Percentiles rank a stretch among this genome's conserved stretches.
These are phyloP conservation scores for Morpho deidamia DNA, from an alignment of 2,888 invertebrate species.

Conservation along the genomic window DNA sequence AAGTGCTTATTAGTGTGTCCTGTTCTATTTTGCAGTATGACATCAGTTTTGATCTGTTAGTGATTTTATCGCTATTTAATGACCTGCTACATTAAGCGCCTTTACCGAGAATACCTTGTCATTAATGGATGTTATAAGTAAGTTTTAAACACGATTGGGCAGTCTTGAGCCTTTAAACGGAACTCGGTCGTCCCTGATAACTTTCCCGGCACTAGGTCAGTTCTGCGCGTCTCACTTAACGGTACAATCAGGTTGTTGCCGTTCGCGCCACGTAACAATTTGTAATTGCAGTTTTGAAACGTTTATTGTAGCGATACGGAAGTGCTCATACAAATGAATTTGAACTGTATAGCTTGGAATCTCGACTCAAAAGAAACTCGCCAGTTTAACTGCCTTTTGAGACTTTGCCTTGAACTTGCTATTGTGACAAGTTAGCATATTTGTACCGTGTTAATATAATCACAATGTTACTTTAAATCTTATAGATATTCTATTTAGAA, in stretches of 20 bases:
- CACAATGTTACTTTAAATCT: constrained; percentile 10
- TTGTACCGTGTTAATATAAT: constrained; percentile 18
- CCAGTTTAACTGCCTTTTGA: constrained; percentile 4
- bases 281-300: constrained; percentile 71
- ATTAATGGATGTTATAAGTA: constrained; percentile 34
- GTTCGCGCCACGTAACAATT: constrained; percentile 65
- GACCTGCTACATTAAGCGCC: constrained; percentile 27
- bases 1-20: constrained; percentile 43
- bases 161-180: constrained; percentile 49
- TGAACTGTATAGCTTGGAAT: constrained; percentile 37
- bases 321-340: constrained; percentile 32
- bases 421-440: constrained; percentile 24
- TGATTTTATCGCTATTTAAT: constrained; percentile 37
- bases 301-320: constrained; percentile 46
- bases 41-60: constrained; percentile 45
- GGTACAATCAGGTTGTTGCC: constrained; percentile 74
- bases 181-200: constrained; percentile 66
- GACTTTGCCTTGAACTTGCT: constrained; percentile 54
- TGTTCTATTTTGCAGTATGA: constrained; percentile 41
- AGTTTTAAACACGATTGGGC: constrained; percentile 25
- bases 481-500: constrained; percentile 18
- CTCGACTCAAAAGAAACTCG: constrained; percentile 14
- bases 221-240: constrained; percentile 72
- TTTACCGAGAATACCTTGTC: constrained; percentile 7
- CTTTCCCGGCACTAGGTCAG: constrained; percentile 76